Evolutionary conservation across 2,888 invertebrate genomes (phyloP).

Genomic region (Latrodectus elegans): DNA sequence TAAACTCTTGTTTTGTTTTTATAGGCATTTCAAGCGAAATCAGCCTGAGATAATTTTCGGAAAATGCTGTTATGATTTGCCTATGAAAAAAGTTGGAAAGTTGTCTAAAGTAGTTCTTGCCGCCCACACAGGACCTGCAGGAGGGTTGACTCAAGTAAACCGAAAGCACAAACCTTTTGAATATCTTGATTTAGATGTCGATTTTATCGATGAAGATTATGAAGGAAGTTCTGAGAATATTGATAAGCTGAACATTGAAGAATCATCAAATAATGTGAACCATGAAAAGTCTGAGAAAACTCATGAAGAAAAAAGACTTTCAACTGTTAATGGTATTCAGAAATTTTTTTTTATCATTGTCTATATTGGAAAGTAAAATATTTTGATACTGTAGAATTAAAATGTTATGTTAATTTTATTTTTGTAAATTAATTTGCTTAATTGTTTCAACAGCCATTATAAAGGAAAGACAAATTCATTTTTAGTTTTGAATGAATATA

Average conservation of each 20-base stretch:
- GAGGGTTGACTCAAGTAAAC: constrained; percentile 85
- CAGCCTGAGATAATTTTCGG: constrained; percentile 81
- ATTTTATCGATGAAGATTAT: constrained; percentile 81
- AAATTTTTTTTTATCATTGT: background rate
- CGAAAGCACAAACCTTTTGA: constrained; percentile 79
- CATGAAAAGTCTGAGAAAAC: constrained; percentile 29
- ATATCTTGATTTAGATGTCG: constrained; percentile 82
- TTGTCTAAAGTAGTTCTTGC: constrained; percentile 79
- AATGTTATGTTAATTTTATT: background rate
- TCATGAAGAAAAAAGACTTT: background rate
- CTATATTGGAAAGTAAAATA: too few relatives aligned
- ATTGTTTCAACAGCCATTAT: background rate
- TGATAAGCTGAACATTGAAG: constrained; percentile 52
- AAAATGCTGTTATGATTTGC: constrained; percentile 83
- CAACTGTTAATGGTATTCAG: background rate
- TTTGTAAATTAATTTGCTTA: background rate
- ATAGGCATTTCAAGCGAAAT: constrained; percentile 67
- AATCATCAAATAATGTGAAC: constrained; percentile 17
- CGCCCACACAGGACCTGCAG: constrained; percentile 87
- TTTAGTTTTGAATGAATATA: too few relatives aligned
- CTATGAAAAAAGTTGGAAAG: constrained; percentile 77
- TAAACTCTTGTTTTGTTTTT: constrained; percentile 2
- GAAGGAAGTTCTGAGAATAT: constrained; percentile 61
- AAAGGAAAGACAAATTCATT: background rate
- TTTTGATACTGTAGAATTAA: too few relatives aligned